Evolutionary conservation across 2,113 vertebrate genomes (phyloP).

Genomic region (Pluvialis apricaria): DNA sequence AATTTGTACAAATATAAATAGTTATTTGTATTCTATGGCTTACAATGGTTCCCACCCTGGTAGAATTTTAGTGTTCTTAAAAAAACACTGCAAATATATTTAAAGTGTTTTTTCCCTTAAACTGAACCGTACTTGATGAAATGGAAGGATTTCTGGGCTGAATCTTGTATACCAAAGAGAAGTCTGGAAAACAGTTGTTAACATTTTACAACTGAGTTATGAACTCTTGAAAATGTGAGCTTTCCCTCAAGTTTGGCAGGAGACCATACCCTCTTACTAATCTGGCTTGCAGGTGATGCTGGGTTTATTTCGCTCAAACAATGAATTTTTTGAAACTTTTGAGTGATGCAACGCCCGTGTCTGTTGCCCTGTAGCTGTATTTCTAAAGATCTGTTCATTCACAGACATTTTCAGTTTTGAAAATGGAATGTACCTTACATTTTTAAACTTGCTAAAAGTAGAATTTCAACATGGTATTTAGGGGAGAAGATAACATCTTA

Average conservation of each 20-base stretch:
- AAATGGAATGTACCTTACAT: neutral
- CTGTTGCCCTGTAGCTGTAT: neutral
- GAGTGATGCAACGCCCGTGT: neutral
- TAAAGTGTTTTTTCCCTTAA: neutral
- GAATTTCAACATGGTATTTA: neutral
- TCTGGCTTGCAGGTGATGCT: neutral
- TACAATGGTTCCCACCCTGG: neutral
- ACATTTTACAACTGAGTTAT: neutral
- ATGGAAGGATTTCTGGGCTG: neutral
- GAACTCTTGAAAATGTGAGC: neutral
- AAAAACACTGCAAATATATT: neutral
- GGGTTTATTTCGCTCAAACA: neutral
- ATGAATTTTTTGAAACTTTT: neutral
- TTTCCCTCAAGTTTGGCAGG: neutral
- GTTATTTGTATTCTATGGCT: neutral
- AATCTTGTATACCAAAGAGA: neutral
- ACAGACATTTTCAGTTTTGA: neutral
- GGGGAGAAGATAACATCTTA: neutral
- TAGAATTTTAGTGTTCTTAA: neutral
- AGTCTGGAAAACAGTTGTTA: conserved; percentile 16
- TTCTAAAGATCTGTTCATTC: neutral
- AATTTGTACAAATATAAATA: neutral
- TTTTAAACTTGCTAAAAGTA: neutral
- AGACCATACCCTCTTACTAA: neutral
- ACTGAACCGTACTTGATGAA: neutral